These are phyloP conservation scores for Enteromius paludinosus DNA, from an alignment of 2,797 vertebrate genomes.

Conservation along the genomic window DNA sequence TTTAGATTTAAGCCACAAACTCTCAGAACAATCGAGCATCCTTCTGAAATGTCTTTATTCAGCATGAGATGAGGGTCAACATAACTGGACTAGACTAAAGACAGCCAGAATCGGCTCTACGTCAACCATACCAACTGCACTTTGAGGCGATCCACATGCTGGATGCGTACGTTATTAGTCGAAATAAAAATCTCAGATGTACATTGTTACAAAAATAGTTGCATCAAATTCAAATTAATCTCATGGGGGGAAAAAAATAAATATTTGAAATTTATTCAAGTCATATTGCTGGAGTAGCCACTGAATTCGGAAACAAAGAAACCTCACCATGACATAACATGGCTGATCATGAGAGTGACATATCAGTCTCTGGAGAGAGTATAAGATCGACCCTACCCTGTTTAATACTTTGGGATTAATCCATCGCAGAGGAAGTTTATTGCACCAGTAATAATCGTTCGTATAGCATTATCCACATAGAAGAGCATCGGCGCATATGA, in stretches of 20 bases:
- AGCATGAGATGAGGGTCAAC: conserved; percentile 68
- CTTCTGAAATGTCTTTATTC: conserved; percentile 80
- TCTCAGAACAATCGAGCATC: conserved; percentile 33
- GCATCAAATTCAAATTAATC: conserved; percentile 78
- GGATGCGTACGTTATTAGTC: conserved; percentile 33
- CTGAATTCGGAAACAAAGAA: conserved; percentile 51
- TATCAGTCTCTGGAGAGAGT: conserved; percentile 47
- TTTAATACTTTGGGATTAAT: conserved; percentile 57
- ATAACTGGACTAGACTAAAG: conserved; percentile 62
- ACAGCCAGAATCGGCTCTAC: conserved; percentile 50
- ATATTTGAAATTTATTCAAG: conserved; percentile 60
- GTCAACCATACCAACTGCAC: conserved; percentile 52
- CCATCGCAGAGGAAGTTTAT: conserved; percentile 34
- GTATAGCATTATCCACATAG: conserved; percentile 45
- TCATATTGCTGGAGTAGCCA: conserved; percentile 54
- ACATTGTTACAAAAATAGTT: conserved; percentile 81
- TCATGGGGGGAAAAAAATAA: conserved; percentile 67
- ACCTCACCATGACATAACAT: conserved; percentile 54
- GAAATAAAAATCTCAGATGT: conserved; percentile 62
- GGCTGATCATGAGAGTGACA: conserved; percentile 49
- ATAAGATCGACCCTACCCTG: conserved; percentile 60
- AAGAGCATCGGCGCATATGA: conserved; percentile 41
- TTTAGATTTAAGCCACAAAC: background rate
- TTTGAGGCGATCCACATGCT: conserved; percentile 57
- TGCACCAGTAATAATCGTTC: conserved; percentile 56